Conservation (phyloP, 2,113 vertebrate species). For the Austrofundulus limnaeus region DNA sequence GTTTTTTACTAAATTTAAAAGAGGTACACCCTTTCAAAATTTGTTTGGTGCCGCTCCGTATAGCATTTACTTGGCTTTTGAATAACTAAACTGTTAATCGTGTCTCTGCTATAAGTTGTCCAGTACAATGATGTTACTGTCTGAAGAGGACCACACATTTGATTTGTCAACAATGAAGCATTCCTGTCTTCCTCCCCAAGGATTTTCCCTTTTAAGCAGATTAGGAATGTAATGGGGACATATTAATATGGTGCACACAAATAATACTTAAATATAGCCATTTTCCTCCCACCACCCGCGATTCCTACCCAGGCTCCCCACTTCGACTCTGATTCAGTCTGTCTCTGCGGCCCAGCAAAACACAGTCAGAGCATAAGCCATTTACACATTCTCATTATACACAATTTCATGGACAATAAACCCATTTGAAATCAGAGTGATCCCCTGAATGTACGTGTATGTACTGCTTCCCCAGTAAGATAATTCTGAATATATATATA, state of each 20-base stretch:
- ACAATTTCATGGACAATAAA: slow-evolving; percentile 72
- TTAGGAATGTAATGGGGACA: slow-evolving; percentile 50
- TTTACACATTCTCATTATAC: slow-evolving; percentile 68
- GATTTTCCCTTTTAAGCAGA: slow-evolving; percentile 29
- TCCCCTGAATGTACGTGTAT: slow-evolving; percentile 48
- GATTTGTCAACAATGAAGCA: slow-evolving; percentile 51
- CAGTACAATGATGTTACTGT: slow-evolving; percentile 28
- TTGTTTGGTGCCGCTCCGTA: no score
- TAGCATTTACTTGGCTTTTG: slow-evolving; percentile 1
- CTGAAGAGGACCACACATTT: slow-evolving; percentile 29
- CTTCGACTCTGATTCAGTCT: slow-evolving; percentile 34
- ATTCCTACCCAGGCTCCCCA: neutral
- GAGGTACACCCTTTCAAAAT: no score
- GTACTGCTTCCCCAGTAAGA: slow-evolving; percentile 41
- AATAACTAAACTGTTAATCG: slow-evolving; percentile 33
- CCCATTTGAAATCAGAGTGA: slow-evolving; percentile 64
- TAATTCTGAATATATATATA: slow-evolving; percentile 58
- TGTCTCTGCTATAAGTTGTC: slow-evolving; percentile 28
- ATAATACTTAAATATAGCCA: slow-evolving; percentile 23
- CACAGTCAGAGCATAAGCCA: slow-evolving; percentile 67
- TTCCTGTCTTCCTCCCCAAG: neutral
- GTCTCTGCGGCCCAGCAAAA: slow-evolving; percentile 48
- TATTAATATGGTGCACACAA: slow-evolving; percentile 45
- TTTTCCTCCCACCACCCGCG: neutral
- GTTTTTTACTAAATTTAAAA: neutral